Evolutionary conservation across 1,140 invertebrate species (phyloP), one percentile per base, ranked within the genome.

Genomic region (Drosophila lini): DNA sequence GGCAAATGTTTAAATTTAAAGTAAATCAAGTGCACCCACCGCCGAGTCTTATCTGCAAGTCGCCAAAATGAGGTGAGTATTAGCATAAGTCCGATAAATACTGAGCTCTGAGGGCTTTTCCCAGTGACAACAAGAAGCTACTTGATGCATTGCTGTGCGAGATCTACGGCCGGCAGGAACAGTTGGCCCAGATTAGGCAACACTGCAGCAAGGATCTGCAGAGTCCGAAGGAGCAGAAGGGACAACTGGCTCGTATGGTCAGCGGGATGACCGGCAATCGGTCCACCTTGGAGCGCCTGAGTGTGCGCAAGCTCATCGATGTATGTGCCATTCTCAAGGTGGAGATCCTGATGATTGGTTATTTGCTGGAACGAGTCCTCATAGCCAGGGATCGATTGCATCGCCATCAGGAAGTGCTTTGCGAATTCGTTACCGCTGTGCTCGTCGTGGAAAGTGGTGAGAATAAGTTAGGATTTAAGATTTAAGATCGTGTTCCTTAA

Each of bases 81-180:
- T 88, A 78, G 45, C 84, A 88, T 89, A 50, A 13, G 8, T 5
- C 2, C 3, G 65, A 78, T 83, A 80, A 44, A 6, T 13, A 6
- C 31, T n/a, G 15, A 16, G n/a, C 31, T 11, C 36, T 3, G 10
- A 25, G 28, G 10, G 32, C 16, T 36, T 9, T 13, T 5, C 8
- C 34, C 50, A 90, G 86, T 52, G 50, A 81, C 8, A 78, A 73
- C 15, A 91, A 91, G 74, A 63, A 63, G 25, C 65, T 91, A 42
- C 60, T 91, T 38, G 78, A 69, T 48, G 70, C 80, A 67, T 52
- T 91, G 50, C 73, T 91, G 31, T 91, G 78, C 74, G 86, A 91
- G 61, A 91, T 91, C 61, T 91, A 91, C 47, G 90, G 90, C 52
- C 57, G 78, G 53, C 84, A 91, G 59, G 60, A 89, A 55, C 57